These are phyloP conservation scores for Caenorhabditis panamensis DNA, from an alignment of 2,888 invertebrate species.

Conservation along the genomic window DNA sequence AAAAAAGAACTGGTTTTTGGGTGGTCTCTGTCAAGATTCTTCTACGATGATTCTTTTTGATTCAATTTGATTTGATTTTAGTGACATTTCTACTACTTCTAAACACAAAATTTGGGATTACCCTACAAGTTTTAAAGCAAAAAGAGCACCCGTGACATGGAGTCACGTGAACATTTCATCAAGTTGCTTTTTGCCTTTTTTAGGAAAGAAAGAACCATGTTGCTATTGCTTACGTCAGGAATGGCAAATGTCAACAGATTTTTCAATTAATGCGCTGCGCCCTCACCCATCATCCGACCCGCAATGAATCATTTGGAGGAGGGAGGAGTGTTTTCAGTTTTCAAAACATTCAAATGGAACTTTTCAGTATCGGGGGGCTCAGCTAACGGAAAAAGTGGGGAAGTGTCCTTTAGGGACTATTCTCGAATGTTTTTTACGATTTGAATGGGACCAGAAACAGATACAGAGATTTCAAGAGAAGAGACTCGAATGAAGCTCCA, in stretches of 20 bases:
- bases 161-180: constrained; percentile 44
- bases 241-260: constrained; percentile 44
- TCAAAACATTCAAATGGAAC: background rate
- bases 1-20: constrained; percentile 35
- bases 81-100: too few relatives aligned
- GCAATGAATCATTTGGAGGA: constrained; percentile 38
- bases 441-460: background rate
- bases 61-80: too few relatives aligned
- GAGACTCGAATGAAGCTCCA: background rate
- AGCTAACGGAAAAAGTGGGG: background rate
- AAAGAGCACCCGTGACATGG: constrained; percentile 31
- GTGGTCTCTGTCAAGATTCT: too few relatives aligned
- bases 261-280: constrained; percentile 32
- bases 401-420: background rate
- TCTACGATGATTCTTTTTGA: too few relatives aligned
- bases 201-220: constrained; percentile 18
- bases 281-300: constrained; percentile 1
- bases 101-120: background rate
- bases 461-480: background rate
- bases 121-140: background rate
- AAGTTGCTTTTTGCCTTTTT: constrained; percentile 9
- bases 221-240: constrained; percentile 25
- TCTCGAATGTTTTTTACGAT: constrained; percentile 1
- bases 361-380: background rate
- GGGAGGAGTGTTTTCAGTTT: background rate